These are phyloP conservation scores for Acleris holmiana DNA, from an alignment of 2,888 invertebrate genomes.

Conservation along the genomic window DNA sequence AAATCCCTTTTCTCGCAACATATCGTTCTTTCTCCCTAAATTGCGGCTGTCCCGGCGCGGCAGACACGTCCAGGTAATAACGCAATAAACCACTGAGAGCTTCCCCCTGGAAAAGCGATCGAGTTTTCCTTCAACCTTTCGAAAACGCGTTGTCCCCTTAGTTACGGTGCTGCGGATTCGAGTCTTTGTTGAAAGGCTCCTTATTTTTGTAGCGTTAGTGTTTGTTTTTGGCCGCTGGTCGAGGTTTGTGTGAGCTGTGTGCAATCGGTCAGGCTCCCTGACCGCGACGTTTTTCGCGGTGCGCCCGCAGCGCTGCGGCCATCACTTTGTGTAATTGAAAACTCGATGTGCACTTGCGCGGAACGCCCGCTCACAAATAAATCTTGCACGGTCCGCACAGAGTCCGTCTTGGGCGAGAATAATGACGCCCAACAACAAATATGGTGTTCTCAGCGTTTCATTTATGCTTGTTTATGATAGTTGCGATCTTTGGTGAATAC, in stretches of 20 bases:
- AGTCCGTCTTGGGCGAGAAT: conserved; percentile 39
- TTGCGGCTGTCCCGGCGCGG: conserved; percentile 80
- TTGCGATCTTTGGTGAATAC: too few relatives aligned
- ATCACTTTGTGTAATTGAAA: conserved; percentile 84
- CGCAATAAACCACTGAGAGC: conserved; percentile 84
- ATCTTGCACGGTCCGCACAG: conserved; percentile 55
- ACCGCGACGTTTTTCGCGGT: conserved; percentile 77
- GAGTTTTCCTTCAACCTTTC: conserved; percentile 81
- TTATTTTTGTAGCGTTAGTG: conserved; percentile 62
- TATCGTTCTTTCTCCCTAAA: conserved; percentile 80
- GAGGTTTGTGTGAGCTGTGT: conserved; percentile 59
- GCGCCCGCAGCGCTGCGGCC: conserved; percentile 68
- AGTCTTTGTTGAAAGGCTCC: conserved; percentile 60
- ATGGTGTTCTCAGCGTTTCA: too few relatives aligned
- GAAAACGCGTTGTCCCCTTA: conserved; percentile 76
- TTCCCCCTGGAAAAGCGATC: conserved; percentile 82
- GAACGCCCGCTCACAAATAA: conserved; percentile 75
- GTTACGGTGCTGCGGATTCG: conserved; percentile 56
- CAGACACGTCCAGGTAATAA: conserved; percentile 84
- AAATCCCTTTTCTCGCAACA: conserved; percentile 80
- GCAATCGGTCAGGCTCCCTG: conserved; percentile 73
- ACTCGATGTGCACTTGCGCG: conserved; percentile 79
- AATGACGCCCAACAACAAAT: not conserved
- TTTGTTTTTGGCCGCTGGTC: conserved; percentile 55
- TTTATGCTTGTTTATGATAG: too few relatives aligned